These are phyloP conservation scores for Stictonetta naevosa DNA, from an alignment of 2,113 vertebrate species.

Conservation along the genomic window DNA sequence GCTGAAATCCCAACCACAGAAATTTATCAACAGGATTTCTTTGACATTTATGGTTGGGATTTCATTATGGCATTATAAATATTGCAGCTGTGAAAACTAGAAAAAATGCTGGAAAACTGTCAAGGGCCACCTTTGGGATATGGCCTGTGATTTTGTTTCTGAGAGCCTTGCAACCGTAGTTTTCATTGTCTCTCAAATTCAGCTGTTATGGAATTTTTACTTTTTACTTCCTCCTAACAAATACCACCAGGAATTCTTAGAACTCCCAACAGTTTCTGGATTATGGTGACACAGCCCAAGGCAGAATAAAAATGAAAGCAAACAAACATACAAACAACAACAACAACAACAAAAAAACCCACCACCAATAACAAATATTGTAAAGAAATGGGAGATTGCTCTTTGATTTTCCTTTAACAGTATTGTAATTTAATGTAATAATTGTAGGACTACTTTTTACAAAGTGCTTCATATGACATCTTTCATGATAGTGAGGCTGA, in stretches of 20 bases:
- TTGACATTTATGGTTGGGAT: neutral
- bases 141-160: neutral
- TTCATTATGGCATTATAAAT: neutral
- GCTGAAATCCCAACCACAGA: neutral
- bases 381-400: neutral
- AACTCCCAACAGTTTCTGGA: neutral
- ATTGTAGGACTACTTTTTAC: neutral
- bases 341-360: no score
- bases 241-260: neutral
- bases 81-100: neutral
- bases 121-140: neutral
- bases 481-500: neutral
- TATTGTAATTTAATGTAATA: neutral
- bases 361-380: neutral
- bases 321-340: no score
- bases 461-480: neutral
- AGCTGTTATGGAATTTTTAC: neutral
- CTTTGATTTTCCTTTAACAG: neutral
- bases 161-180: neutral
- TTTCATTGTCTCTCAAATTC: neutral
- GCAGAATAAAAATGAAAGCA: neutral
- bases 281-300: neutral
- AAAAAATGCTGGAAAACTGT: neutral
- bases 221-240: neutral
- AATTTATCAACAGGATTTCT: neutral